Conservation (phyloP, 2,113 vertebrate genomes). For the Ictalurus punctatus region DNA sequence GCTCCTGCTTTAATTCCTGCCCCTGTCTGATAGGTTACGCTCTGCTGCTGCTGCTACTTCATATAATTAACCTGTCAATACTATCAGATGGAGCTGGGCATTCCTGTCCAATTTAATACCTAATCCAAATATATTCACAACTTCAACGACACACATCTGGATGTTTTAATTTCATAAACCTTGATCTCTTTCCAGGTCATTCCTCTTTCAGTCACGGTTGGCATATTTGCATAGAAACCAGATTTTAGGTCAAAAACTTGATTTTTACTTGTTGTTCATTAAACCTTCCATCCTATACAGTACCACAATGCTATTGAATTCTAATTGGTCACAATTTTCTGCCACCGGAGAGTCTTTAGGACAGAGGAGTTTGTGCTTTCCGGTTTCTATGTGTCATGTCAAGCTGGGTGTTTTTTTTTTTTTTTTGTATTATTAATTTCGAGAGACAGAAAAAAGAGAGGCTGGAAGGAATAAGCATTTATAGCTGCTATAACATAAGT, state of each 20-base stretch:
- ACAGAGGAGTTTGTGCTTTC: not conserved
- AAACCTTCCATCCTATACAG: not conserved
- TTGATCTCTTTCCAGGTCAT: slow-evolving; percentile 48
- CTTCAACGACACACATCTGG: slow-evolving; percentile 66
- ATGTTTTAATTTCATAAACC: slow-evolving; percentile 59
- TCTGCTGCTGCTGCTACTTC: slow-evolving; percentile 75
- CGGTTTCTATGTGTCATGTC: not conserved
- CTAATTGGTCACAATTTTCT: not conserved
- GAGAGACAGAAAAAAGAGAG: not conserved
- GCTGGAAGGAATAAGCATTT: not conserved
- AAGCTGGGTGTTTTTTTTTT: not conserved
- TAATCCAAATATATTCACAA: slow-evolving; percentile 66
- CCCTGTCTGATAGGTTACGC: slow-evolving; percentile 74
- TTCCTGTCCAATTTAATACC: slow-evolving; percentile 70
- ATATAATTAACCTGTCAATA: slow-evolving; percentile 78
- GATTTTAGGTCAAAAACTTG: not conserved
- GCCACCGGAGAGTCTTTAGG: not conserved
- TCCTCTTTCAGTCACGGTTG: not conserved
- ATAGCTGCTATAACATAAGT: not conserved
- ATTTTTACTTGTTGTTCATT: not conserved
- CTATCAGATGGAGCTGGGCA: slow-evolving; percentile 72
- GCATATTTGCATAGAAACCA: not conserved
- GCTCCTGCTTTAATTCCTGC: slow-evolving; percentile 65
- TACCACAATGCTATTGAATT: not conserved
- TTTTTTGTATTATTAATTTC: not conserved